These are phyloP conservation scores for Tanypteryx hageni DNA, from an alignment of 2,888 invertebrate species.

Conservation along the genomic window DNA sequence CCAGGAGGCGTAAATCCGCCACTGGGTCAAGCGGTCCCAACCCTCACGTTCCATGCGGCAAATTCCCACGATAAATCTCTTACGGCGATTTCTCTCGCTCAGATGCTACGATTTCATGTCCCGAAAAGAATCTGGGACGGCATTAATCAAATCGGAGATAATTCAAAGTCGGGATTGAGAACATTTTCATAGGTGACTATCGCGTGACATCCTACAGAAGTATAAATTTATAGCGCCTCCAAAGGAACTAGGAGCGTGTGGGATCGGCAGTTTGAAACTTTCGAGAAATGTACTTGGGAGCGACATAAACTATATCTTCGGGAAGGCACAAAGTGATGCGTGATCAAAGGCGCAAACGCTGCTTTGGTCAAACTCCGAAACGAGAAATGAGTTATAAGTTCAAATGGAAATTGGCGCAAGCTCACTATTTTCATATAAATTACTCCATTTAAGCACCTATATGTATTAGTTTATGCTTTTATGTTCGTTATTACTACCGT, in stretches of 20 bases:
- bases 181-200: slow-evolving; percentile 13
- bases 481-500: too few species aligned
- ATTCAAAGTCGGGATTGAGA: background rate
- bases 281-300: background rate
- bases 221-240: background rate
- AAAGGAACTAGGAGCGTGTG: background rate
- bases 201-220: background rate
- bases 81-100: background rate
- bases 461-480: too few species aligned
- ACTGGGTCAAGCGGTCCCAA: background rate
- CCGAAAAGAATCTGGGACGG: background rate
- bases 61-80: slow-evolving; percentile 22
- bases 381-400: too few species aligned
- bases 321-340: background rate
- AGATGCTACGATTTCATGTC: background rate
- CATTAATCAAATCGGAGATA: slow-evolving; percentile 24
- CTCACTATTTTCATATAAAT: too few species aligned
- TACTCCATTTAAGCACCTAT: too few species aligned
- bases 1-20: too few species aligned
- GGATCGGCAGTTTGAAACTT: slow-evolving; percentile 13
- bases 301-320: background rate
- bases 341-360: background rate
- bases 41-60: slow-evolving; percentile 26
- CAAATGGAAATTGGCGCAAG: too few species aligned
- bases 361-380: too few species aligned